Base-by-base conservation (phyloP, 2,888 invertebrate genomes). In the Lasioglossum leucozonium region DNA sequence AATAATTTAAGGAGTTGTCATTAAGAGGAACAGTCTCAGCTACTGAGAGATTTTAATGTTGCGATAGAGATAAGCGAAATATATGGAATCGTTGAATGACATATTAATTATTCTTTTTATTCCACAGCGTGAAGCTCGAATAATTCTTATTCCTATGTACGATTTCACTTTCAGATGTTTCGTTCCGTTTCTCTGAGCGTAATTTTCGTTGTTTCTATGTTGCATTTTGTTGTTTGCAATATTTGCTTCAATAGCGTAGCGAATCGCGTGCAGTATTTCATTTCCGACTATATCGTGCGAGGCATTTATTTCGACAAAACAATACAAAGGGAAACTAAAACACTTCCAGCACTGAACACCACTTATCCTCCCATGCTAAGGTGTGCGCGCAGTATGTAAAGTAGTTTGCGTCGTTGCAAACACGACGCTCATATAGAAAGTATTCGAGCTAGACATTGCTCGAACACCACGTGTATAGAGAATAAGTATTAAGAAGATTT, bases 111-210 rank as follows among this genome's bases (percentile, higher is more conserved):
- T 44, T 67, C 75, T 79, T 82, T 78, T 62, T 65, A 79, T 78
- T 40, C 73, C 62, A 71, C 34, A 42, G 26, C 40, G 30, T 37
- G 65, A 37, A 13, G 51, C 51, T 83, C 58, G 34, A 22, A 58
- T 67, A 34, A 62, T 67, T 74, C 34, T 72, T n/a, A 67, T 72
- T 79, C 75, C 47, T 51, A 72, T 44, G 18, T 77, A 77, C 51
- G 84, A 81, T 87, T 88, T 88, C 87, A 88, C 87, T 88, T 88
- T 88, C 87, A 87, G 87, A 88, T 80, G 74, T 73, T 47, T 72
- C 37, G 37, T 44, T 44, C 2, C 16, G 11, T 73, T 22, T 77
- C 16, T 30, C 18, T 16, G 18, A 18, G 18, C 0, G 0, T 62
- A 30, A 30, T 8, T 18, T 62, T 16, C 2, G 62, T 58, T 58